Conservation (phyloP, 2,888 invertebrate species). For the Zaprionus bogoriensis region DNA sequence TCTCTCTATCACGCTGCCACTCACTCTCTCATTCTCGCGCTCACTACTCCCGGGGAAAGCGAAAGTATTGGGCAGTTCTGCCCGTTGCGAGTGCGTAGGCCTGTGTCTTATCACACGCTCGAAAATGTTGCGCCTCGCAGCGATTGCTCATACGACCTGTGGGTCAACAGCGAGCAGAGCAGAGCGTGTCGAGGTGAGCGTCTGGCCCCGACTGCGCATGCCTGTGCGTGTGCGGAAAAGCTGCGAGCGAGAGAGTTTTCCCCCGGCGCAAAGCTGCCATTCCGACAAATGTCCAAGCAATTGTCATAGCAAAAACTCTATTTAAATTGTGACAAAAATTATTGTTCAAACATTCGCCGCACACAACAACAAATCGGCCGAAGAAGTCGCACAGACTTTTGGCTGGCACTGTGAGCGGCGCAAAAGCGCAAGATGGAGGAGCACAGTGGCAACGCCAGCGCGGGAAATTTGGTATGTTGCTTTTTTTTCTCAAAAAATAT, state of each 20-base stretch:
- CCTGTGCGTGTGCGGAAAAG: constrained; percentile 36
- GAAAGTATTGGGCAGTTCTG: constrained; percentile 38
- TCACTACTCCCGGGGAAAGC: constrained; percentile 39
- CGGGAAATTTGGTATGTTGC: constrained; percentile 74
- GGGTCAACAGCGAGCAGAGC: constrained; percentile 30
- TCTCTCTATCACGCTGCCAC: constrained; percentile 2
- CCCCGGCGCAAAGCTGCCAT: constrained; percentile 56
- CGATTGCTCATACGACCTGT: constrained; percentile 69
- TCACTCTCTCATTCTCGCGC: neutral
- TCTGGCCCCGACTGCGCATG: constrained; percentile 43
- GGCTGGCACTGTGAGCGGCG: neutral
- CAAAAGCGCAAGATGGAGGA: constrained; percentile 20
- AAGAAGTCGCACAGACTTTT: neutral
- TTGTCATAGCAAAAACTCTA: constrained; percentile 11
- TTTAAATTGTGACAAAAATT: neutral
- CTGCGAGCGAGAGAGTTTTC: constrained; percentile 57
- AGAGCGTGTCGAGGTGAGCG: constrained; percentile 1
- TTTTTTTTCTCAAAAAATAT: constrained; percentile 5
- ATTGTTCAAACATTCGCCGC: neutral
- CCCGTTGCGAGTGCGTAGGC: too few relatives aligned
- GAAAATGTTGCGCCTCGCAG: constrained; percentile 66
- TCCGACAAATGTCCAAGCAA: neutral
- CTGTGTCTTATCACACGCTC: constrained; percentile 68
- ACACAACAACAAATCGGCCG: neutral
- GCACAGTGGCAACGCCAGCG: constrained; percentile 58